Evolutionary conservation across 2,113 vertebrate genomes (phyloP).

Genomic region (Paracanthobrama guichenoti): DNA sequence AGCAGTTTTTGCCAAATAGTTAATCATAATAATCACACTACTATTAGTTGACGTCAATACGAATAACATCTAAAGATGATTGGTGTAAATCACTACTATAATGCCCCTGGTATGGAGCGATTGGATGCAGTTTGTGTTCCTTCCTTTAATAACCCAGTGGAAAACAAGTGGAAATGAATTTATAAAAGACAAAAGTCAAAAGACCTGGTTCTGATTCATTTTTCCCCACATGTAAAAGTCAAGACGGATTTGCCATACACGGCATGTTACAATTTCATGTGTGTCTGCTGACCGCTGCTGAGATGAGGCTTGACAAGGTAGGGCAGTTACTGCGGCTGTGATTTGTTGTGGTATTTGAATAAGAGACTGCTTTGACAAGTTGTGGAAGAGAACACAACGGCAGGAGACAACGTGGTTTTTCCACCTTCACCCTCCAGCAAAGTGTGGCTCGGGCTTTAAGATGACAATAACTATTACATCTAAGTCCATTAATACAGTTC

Average conservation of each 20-base stretch:
- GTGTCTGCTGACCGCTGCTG: constrained; percentile 18
- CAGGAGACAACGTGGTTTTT: constrained; percentile 2
- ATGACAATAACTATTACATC: constrained; percentile 4
- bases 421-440: constrained; percentile 8
- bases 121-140: constrained; percentile 58
- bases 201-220: constrained; percentile 45
- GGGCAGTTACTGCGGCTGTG: neutral
- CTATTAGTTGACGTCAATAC: constrained; percentile 68
- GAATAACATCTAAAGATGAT: constrained; percentile 62
- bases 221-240: constrained; percentile 40
- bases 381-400: neutral
- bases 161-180: constrained; percentile 39
- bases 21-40: constrained; percentile 67
- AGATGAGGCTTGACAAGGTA: constrained; percentile 11
- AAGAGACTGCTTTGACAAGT: constrained; percentile 9
- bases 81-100: constrained; percentile 62
- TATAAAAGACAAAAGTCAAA: constrained; percentile 25
- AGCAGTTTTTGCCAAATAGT: constrained; percentile 63
- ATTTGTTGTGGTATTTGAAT: constrained; percentile 4
- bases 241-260: neutral
- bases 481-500: neutral
- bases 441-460: neutral
- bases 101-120: constrained; percentile 66
- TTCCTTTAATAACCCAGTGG: constrained; percentile 42
- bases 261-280: constrained; percentile 13